These are phyloP conservation scores for Hydrozoanthus tunicans DNA, from an alignment of 64 coral and sea anemone species.

Conservation along the genomic window DNA sequence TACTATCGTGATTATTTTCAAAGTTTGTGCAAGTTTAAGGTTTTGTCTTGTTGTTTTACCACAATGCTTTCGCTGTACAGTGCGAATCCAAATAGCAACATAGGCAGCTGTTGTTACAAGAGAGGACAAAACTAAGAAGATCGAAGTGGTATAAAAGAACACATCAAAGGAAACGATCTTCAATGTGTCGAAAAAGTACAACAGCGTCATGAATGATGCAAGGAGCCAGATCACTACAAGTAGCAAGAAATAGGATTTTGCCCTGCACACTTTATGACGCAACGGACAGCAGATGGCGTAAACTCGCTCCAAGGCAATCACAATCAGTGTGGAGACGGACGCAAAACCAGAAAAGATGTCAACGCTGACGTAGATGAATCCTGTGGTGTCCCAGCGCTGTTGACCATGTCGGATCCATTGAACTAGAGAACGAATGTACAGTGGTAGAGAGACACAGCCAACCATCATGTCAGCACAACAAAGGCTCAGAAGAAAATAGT, in stretches of 20 bases:
- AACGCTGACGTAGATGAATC: not conserved
- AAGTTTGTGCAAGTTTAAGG: slow-evolving; percentile 66
- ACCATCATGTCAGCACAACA: slow-evolving; percentile 43
- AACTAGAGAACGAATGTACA: slow-evolving; percentile 25
- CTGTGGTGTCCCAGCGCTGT: not conserved
- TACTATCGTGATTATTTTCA: slow-evolving; percentile 82
- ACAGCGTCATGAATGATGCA: slow-evolving; percentile 62
- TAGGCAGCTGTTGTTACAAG: slow-evolving; percentile 59
- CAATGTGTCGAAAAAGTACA: slow-evolving; percentile 75
- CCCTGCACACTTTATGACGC: slow-evolving; percentile 58
- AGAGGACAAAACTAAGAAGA: slow-evolving; percentile 66
- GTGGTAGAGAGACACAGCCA: slow-evolving; percentile 31
- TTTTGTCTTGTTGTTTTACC: slow-evolving; percentile 39
- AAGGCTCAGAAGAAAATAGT: slow-evolving; percentile 42
- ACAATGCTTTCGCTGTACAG: not conserved
- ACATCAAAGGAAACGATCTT: slow-evolving; percentile 66
- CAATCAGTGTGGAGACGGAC: slow-evolving; percentile 76
- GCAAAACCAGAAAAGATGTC: slow-evolving; percentile 83
- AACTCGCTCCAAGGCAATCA: slow-evolving; percentile 78
- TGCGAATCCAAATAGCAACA: slow-evolving; percentile 69
- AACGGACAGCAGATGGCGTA: slow-evolving; percentile 76
- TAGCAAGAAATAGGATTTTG: slow-evolving; percentile 57
- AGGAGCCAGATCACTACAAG: slow-evolving; percentile 69
- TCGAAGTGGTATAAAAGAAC: slow-evolving; percentile 81
- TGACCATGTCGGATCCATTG: not conserved